phyloP scores from a whole-genome alignment of 2,888 invertebrate species.

The Melanchra persicariae region DNA sequence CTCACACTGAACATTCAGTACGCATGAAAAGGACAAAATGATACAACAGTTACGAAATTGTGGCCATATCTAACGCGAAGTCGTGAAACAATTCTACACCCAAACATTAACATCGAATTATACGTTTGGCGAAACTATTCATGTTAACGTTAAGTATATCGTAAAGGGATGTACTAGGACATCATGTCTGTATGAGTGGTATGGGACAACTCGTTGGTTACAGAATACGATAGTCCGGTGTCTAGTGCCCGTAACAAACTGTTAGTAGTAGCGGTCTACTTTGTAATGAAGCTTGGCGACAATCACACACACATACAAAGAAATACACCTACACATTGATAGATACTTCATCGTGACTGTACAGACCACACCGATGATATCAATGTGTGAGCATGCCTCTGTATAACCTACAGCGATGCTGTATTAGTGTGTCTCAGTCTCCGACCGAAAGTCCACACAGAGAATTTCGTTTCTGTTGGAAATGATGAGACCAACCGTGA shows the following conservation, averaged over 20 bases:
- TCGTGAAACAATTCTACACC: conserved; percentile 66
- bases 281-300: conserved; percentile 26
- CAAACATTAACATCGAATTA: conserved; percentile 67
- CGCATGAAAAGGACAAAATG: conserved; percentile 32
- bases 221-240: conserved; percentile 59
- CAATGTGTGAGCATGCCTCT: conserved; percentile 18
- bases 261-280: conserved; percentile 27
- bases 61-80: conserved; percentile 56
- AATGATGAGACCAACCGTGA: conserved; percentile 68
- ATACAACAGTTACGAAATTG: conserved; percentile 57
- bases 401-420: not conserved
- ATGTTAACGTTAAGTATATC: conserved; percentile 66
- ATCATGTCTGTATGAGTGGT: conserved; percentile 66
- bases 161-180: conserved; percentile 64
- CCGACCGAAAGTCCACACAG: conserved; percentile 34
- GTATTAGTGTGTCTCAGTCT: conserved; percentile 41
- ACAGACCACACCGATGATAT: not conserved
- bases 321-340: not conserved
- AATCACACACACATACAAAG: conserved; percentile 33
- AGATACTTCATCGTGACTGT: not conserved
- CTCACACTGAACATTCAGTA: conserved; percentile 26
- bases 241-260: conserved; percentile 54
- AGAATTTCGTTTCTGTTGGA: conserved; percentile 54
- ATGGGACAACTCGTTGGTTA: conserved; percentile 65
- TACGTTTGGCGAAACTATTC: conserved; percentile 67